These are phyloP conservation scores for Sphaerophoria taeniata DNA, from an alignment of 2,888 invertebrate species.

Conservation along the genomic window DNA sequence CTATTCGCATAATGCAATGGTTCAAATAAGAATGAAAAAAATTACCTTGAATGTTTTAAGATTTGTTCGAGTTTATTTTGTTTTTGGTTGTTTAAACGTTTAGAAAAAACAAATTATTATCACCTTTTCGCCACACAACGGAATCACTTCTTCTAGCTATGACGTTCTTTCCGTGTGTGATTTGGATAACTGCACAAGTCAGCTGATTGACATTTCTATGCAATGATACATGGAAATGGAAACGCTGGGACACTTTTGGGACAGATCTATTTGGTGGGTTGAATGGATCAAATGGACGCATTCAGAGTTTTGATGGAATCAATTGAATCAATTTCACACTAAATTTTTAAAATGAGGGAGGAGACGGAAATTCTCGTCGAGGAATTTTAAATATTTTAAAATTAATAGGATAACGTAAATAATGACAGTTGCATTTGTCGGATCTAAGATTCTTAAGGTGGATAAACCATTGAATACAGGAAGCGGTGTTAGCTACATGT, in stretches of 20 bases:
- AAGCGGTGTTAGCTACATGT: too few relatives aligned
- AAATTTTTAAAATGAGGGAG: not conserved
- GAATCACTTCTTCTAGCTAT: slow-evolving; percentile 49
- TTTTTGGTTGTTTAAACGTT: not conserved
- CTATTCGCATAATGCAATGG: slow-evolving; percentile 14
- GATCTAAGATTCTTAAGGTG: too few relatives aligned
- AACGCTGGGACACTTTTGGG: slow-evolving; percentile 54
- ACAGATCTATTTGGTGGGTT: slow-evolving; percentile 39
- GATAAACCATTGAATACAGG: too few relatives aligned
- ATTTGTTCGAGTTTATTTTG: slow-evolving; percentile 24
- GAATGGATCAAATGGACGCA: slow-evolving; percentile 11
- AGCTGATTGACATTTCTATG: slow-evolving; percentile 63
- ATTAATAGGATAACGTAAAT: too few relatives aligned
- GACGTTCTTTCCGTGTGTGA: slow-evolving; percentile 65
- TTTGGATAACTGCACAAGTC: slow-evolving; percentile 68
- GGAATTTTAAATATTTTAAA: too few relatives aligned
- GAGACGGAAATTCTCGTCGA: too few relatives aligned
- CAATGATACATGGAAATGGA: slow-evolving; percentile 24
- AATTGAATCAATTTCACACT: not conserved
- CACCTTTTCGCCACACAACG: slow-evolving; percentile 44
- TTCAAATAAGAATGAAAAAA: slow-evolving; percentile 18
- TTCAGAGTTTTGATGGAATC: not conserved
- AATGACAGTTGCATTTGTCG: too few relatives aligned
- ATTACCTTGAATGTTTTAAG: slow-evolving; percentile 23
- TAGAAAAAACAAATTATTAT: slow-evolving; percentile 17